phyloP scores from a whole-genome alignment of 2,113 vertebrate genomes.

The Xiphophorus hellerii region DNA sequence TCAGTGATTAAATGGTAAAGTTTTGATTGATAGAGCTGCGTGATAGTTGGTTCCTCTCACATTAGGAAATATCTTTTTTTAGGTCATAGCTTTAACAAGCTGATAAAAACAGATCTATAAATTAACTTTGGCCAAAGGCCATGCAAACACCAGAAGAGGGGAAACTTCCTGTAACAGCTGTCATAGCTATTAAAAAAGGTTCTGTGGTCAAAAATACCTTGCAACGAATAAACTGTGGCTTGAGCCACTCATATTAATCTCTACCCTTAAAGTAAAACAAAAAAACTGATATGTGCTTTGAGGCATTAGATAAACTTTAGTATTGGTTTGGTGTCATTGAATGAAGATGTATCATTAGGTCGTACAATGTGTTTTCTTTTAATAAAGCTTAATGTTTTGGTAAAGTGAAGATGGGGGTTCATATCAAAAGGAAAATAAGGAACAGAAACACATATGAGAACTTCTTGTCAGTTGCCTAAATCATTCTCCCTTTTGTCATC shows the following conservation, averaged over 20 bases:
- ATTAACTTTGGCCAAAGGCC: neutral
- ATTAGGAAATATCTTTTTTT: neutral
- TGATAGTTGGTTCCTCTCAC: neutral
- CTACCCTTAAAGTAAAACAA: neutral
- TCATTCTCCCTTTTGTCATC: neutral
- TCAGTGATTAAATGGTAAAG: neutral
- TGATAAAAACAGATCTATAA: neutral
- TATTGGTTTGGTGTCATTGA: neutral
- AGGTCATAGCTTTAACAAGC: neutral
- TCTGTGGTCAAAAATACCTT: neutral
- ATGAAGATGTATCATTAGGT: neutral
- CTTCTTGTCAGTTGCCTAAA: constrained; percentile 1
- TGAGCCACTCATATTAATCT: neutral
- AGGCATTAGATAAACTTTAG: neutral
- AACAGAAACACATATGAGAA: constrained; percentile 11
- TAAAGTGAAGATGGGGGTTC: neutral
- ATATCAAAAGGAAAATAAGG: neutral
- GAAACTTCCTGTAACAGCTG: too few species aligned
- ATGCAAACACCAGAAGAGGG: neutral
- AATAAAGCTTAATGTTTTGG: neutral
- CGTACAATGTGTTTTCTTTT: neutral
- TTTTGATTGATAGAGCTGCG: neutral
- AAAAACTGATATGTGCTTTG: neutral
- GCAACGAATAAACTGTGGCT: neutral
- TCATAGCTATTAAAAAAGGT: neutral